These are phyloP conservation scores for Tupaia chinensis DNA, from an alignment of 2,113 vertebrate species.

Conservation along the genomic window DNA sequence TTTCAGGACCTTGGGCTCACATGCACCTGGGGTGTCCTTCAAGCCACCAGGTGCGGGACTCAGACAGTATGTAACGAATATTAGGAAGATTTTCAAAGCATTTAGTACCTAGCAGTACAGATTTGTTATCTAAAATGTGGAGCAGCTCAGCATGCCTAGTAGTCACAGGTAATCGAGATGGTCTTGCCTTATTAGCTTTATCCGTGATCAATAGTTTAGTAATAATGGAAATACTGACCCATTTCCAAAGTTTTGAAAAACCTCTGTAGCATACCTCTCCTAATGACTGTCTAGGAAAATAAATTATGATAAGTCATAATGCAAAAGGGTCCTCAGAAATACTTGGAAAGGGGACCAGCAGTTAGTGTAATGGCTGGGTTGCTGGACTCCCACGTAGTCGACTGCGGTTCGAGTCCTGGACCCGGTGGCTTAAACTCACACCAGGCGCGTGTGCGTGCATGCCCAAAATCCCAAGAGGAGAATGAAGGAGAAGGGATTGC, in stretches of 20 bases:
- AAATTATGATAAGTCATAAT: constrained; percentile 6
- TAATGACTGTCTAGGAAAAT: constrained; percentile 11
- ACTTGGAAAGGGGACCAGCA: not conserved
- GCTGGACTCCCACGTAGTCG: no score
- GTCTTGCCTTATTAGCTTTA: constrained; percentile 27
- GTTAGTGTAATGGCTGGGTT: no score
- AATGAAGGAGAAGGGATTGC: no score
- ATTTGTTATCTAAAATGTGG: constrained; percentile 36
- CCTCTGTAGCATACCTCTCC: not conserved
- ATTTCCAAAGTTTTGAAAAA: constrained; percentile 40
- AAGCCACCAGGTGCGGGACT: not conserved
- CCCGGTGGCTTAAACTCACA: no score
- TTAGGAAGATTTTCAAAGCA: constrained; percentile 17
- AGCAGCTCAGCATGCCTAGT: not conserved
- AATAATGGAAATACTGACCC: constrained; percentile 33
- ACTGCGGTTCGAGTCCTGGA: no score
- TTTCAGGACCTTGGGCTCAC: no score
- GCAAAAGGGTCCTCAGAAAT: constrained; percentile 22
- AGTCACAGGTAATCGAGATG: not conserved
- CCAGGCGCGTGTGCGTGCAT: no score
- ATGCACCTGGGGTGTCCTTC: no score
- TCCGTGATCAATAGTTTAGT: not conserved
- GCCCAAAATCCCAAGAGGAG: no score
- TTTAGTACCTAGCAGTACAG: not conserved
- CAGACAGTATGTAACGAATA: not conserved